phyloP scores from a whole-genome alignment of 2,113 vertebrate species.

The Xenopus borealis region DNA sequence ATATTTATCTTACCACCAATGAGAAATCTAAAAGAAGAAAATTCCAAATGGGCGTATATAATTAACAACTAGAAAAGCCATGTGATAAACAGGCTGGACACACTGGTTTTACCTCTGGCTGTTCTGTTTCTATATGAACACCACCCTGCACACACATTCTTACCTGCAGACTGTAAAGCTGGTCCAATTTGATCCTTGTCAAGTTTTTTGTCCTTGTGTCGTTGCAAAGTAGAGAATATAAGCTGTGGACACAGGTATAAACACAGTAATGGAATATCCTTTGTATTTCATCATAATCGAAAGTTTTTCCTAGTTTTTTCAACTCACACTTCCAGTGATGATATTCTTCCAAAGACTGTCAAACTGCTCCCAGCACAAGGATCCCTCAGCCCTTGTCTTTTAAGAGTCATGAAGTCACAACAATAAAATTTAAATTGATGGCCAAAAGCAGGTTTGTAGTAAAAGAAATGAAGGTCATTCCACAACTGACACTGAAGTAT shows the following conservation, averaged over 20 bases:
- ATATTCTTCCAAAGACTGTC: constrained; percentile 39
- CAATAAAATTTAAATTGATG: neutral
- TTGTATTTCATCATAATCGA: neutral
- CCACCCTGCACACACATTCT: neutral
- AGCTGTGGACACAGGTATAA: constrained; percentile 7
- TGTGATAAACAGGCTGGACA: no score
- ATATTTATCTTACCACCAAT: no score
- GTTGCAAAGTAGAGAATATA: constrained; percentile 11
- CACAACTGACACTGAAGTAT: no score
- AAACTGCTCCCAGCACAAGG: constrained; percentile 30
- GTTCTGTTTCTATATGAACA: no score
- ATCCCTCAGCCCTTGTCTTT: constrained; percentile 34
- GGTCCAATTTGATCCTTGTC: neutral
- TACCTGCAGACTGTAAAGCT: constrained; percentile 15
- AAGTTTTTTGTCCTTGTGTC: neutral
- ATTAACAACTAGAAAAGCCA: no score
- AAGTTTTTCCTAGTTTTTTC: neutral
- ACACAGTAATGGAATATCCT: neutral
- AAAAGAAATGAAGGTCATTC: no score
- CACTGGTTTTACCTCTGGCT: no score
- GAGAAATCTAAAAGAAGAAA: no score
- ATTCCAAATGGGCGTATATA: no score
- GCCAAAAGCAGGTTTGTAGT: neutral
- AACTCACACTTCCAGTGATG: constrained; percentile 35
- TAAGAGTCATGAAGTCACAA: constrained; percentile 28